Conservation (phyloP, 2,888 invertebrate species). For the Pterobdella sp. region DNA sequence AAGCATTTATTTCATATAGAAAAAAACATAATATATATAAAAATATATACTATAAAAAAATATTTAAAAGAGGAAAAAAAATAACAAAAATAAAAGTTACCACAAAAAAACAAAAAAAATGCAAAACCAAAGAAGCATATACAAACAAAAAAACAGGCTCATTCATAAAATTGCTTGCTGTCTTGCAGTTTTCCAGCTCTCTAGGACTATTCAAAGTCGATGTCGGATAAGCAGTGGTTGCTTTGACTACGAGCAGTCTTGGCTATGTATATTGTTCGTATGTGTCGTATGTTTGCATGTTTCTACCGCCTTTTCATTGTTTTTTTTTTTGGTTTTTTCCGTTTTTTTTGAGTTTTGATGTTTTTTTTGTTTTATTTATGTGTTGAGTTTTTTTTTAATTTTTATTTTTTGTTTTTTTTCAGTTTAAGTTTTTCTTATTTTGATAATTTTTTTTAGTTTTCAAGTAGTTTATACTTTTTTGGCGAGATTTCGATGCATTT, state of each 20-base stretch:
- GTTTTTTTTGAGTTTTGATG: neutral
- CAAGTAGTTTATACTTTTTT: too few species aligned
- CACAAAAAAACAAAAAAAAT: neutral
- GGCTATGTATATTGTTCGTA: slow-evolving; percentile 57
- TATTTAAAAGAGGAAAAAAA: neutral
- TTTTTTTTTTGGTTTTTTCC: neutral
- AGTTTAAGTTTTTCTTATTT: too few species aligned
- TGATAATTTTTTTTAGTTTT: too few species aligned
- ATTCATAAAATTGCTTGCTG: slow-evolving; percentile 17
- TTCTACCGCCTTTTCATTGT: neutral
- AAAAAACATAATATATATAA: neutral
- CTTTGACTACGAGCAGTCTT: slow-evolving; percentile 58
- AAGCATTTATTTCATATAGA: too few species aligned
- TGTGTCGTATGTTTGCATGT: neutral
- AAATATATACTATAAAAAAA: neutral
- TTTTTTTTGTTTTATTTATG: neutral
- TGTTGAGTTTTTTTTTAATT: too few species aligned
- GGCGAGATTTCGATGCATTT: too few species aligned
- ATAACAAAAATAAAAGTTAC: neutral
- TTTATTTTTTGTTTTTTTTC: too few species aligned
- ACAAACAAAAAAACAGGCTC: neutral
- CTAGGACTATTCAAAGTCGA: slow-evolving; percentile 56
- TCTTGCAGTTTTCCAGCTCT: slow-evolving; percentile 53
- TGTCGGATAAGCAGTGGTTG: slow-evolving; percentile 54
- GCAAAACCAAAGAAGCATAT: slow-evolving; percentile 12